Base-by-base conservation (phyloP, 2,888 invertebrate genomes). In the Serripes groenlandicus region DNA sequence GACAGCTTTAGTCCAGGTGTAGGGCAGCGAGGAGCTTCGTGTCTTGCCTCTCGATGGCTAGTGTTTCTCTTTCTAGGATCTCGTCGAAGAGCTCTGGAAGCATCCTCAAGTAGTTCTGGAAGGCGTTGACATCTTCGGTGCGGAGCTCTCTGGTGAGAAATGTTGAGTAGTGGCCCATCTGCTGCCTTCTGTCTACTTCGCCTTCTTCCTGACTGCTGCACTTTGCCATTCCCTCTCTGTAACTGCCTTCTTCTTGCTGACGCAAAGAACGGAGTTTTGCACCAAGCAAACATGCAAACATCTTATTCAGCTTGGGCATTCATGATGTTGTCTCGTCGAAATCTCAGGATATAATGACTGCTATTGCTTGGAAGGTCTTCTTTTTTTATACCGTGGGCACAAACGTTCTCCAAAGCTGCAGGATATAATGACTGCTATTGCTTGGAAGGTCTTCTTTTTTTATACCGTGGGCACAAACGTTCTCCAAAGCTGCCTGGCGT, bases 1-100 rank as follows among this genome's bases (percentile, higher is more conserved):
- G 15, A 42, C 42, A 42, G 42, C 42, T 56, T 56, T n/a, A 56
- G 56, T 56, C 56, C 56, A 56, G 56, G n/a, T 56, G 56, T 56
- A 23, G 56, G 56, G 56, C 56, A 56, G 56, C 7, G 56, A 7
- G 56, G 56, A 26, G n/a, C 56, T 56, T 56, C 49, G 49, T 49
- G 49, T 49, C 49, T 49, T 49, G 49, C 18, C 49, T 23, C 23
- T n/a, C n/a, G n/a, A n/a, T n/a, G n/a, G n/a, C n/a, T n/a, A n/a
- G n/a, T n/a, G n/a, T n/a, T n/a, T n/a, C n/a, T n/a, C n/a, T n/a
- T n/a, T n/a, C n/a, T n/a, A n/a, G n/a, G n/a, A n/a, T n/a, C n/a
- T n/a, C n/a, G n/a, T n/a, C n/a, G n/a, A n/a, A n/a, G n/a, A n/a
- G n/a, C n/a, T n/a, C n/a, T n/a, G n/a, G n/a, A n/a, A n/a, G n/a